A percentile compares a stretch with the other conserved stretches of the same genome.
phyloP scores from a whole-genome alignment of 1,140 invertebrate genomes.

The Matsumurasca onukii region DNA sequence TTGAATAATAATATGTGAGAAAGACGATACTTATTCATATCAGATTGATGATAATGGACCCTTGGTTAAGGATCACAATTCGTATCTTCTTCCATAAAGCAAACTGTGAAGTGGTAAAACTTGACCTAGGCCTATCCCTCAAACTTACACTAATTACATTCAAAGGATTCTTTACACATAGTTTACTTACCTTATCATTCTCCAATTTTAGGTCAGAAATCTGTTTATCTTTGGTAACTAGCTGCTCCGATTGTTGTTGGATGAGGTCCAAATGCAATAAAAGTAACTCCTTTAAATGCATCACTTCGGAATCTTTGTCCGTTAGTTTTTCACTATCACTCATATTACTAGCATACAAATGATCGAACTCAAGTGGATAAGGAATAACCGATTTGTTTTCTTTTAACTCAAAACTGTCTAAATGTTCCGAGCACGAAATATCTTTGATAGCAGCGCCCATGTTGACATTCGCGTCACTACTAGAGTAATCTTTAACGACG shows the following conservation, averaged over 20 bases:
- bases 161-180: no score
- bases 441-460: constrained; percentile 43
- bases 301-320: constrained; percentile 55
- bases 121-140: no score
- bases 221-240: constrained; percentile 65
- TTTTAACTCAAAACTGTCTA: constrained; percentile 38
- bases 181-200: constrained; percentile 61
- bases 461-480: constrained; percentile 41
- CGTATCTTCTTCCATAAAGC: no score
- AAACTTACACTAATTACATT: no score
- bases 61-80: no score
- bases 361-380: constrained; percentile 54
- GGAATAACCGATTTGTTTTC: constrained; percentile 35
- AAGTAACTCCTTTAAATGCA: constrained; percentile 63
- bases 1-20: no score
- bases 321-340: constrained; percentile 47
- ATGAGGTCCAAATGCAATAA: constrained; percentile 71
- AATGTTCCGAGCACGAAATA: constrained; percentile 44
- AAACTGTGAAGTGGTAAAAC: no score
- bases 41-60: no score
- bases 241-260: constrained; percentile 70
- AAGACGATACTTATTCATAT: no score
- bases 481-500: constrained; percentile 36
- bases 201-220: constrained; percentile 60
- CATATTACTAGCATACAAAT: constrained; percentile 57